These are phyloP conservation scores for Coptodon bakossiorum DNA, from an alignment of 2,113 vertebrate species.

Conservation along the genomic window DNA sequence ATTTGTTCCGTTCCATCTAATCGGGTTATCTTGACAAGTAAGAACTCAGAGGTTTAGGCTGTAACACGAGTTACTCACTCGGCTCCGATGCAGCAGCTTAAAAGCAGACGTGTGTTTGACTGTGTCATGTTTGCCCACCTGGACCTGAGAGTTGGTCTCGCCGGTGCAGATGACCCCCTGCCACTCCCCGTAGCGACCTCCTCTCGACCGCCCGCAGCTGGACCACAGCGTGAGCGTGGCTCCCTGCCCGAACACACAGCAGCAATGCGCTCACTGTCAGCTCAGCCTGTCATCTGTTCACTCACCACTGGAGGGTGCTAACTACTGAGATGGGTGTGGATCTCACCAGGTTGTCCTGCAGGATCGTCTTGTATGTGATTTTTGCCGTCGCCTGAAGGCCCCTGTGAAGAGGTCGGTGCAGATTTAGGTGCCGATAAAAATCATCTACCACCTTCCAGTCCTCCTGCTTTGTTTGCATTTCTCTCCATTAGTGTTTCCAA, in stretches of 20 bases:
- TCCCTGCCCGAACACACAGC: slow-evolving; percentile 70
- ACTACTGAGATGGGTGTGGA: background rate
- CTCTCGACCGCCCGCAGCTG: slow-evolving; percentile 86
- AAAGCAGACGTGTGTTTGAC: background rate
- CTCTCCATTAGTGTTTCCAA: background rate
- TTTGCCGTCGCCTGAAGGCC: slow-evolving; percentile 83
- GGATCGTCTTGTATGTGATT: slow-evolving; percentile 84
- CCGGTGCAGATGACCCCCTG: slow-evolving; percentile 92
- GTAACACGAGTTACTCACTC: background rate
- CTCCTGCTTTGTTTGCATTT: background rate
- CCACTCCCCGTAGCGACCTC: slow-evolving; percentile 88
- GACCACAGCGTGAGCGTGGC: slow-evolving; percentile 94
- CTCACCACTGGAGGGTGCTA: slow-evolving; percentile 16
- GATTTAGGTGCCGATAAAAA: background rate
- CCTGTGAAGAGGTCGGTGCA: slow-evolving; percentile 51
- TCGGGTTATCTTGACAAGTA: fast-evolving
- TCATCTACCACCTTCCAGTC: background rate
- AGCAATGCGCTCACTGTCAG: slow-evolving; percentile 17
- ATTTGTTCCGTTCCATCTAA: background rate
- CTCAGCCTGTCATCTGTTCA: slow-evolving; percentile 17
- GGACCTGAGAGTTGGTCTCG: slow-evolving; percentile 88
- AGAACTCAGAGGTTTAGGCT: background rate
- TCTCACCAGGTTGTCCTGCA: slow-evolving; percentile 84
- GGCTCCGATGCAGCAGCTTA: background rate
- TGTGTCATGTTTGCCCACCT: slow-evolving; percentile 65